A percentile compares a stretch with the other conserved stretches of the same genome.
phyloP scores from a whole-genome alignment of 92 coral and sea anemone species.

The Zoanthus sociatus region DNA sequence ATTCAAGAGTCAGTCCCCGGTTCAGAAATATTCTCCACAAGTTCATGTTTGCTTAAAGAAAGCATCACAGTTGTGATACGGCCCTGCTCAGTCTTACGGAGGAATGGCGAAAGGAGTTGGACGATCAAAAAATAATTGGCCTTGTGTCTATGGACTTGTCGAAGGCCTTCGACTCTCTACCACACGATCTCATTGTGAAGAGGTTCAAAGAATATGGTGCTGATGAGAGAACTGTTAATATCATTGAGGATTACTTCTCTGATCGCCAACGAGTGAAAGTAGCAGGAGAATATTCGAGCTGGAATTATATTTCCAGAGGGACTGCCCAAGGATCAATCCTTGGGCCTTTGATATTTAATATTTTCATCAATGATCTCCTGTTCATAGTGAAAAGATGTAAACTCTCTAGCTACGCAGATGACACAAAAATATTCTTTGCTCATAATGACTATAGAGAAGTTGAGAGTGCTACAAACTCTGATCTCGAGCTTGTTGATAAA shows the following conservation, averaged over 20 bases:
- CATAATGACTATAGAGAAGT: background rate
- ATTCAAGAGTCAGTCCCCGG: no score
- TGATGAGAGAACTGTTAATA: background rate
- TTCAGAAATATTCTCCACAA: no score
- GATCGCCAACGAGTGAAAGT: conserved; percentile 8
- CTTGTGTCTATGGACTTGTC: no score
- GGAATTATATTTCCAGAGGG: conserved; percentile 10
- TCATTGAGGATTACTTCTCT: conserved; percentile 2
- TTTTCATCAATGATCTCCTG: background rate
- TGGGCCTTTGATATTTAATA: background rate
- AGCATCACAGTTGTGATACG: no score
- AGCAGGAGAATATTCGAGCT: background rate
- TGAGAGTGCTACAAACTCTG: conserved; percentile 5
- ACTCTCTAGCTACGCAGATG: background rate
- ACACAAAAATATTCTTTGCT: background rate
- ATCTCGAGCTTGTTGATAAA: background rate
- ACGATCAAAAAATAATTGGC: no score
- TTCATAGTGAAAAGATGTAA: background rate
- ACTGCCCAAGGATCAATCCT: background rate
- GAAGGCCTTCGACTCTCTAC: no score
- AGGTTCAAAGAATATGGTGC: no score
- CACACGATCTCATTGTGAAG: no score
- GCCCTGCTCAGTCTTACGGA: no score
- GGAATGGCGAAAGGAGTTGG: no score
- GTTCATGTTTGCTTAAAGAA: no score